Base-by-base conservation (phyloP, 2,888 invertebrate species). In the Lagria hirta region DNA sequence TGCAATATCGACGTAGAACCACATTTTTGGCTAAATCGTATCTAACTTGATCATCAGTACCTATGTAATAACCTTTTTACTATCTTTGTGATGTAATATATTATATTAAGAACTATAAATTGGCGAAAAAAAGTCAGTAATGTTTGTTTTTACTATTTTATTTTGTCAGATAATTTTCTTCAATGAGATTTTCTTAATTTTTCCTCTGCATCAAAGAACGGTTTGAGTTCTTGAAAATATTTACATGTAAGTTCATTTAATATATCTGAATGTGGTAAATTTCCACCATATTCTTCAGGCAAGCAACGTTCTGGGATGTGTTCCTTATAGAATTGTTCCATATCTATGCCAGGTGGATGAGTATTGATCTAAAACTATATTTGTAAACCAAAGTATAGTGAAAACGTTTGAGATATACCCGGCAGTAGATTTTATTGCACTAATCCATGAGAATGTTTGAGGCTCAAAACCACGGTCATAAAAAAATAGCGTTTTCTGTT, bases 221-320 rank as follows among this genome's bases (percentile, higher is more conserved):
- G 52, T 21, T 60, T 64, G 37, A 70, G 18, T 38, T 57, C 56
- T 38, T 56, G 54, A 38, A 64, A 58, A 48, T 61, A 52, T 23
- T 61, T 52, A 14, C 54, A 50, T 7, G 61, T 71, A 40, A 80
- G 77, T 52, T 78, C 76, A 44, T 75, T 75, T 30, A 82, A 73
- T 14, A 79, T 66, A 28, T 76, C 76, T 0, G 78, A 69, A 1
- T 75, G 51, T 0, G 74, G 71, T 1, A 75, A 68, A 1, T 77
- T 74, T 5, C 83, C 83, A 23, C 81, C 82, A 47, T 80, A 82
- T 58, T 82, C 82, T 60, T 73, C 69, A 0, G 73, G 72, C 30
- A 73, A 50, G 16, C 68, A 62, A 34, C 69, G 64, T 12, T 60
- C 47, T 2, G 72, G 69, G 16, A 73, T 72, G 14, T 75, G 69